phyloP scores from a whole-genome alignment of 2,888 invertebrate genomes.

The Microchrysa polita region DNA sequence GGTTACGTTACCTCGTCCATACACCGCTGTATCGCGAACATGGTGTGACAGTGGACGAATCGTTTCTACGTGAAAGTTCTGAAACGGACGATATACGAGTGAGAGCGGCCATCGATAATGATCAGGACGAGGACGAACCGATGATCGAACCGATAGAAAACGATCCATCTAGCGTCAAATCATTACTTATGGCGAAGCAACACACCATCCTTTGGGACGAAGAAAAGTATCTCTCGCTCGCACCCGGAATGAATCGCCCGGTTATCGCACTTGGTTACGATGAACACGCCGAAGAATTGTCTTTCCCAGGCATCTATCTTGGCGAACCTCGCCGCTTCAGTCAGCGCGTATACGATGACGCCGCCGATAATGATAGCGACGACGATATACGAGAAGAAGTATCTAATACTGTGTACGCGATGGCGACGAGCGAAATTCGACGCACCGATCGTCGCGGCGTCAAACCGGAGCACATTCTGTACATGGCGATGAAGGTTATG shows the following conservation, averaged over 20 bases:
- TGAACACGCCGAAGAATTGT: constrained; percentile 40
- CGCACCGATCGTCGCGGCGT: constrained; percentile 59
- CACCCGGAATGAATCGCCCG: constrained; percentile 56
- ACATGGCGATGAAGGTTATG: constrained; percentile 62
- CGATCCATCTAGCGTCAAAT: too few species aligned
- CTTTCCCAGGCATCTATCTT: constrained; percentile 41
- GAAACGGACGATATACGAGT: constrained; percentile 45
- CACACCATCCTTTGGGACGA: constrained; percentile 53
- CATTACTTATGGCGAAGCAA: constrained; percentile 51
- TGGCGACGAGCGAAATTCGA: constrained; percentile 60
- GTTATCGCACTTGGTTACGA: constrained; percentile 42
- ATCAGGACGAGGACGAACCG: too few species aligned
- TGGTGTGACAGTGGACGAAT: constrained; percentile 51
- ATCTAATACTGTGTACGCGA: constrained; percentile 57
- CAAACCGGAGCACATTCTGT: constrained; percentile 57
- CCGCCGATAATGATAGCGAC: too few species aligned
- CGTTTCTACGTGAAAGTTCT: constrained; percentile 39
- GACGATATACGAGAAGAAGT: too few species aligned
- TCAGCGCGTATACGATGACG: too few species aligned
- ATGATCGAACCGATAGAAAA: too few species aligned
- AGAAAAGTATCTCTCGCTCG: constrained; percentile 47
- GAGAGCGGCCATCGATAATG: constrained; percentile 46
- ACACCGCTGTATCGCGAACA: constrained; percentile 47
- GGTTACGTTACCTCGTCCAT: constrained; percentile 51
- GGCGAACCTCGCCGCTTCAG: constrained; percentile 43